Base-by-base conservation (phyloP, 2,888 invertebrate species). In the Mythimna lalbum region DNA sequence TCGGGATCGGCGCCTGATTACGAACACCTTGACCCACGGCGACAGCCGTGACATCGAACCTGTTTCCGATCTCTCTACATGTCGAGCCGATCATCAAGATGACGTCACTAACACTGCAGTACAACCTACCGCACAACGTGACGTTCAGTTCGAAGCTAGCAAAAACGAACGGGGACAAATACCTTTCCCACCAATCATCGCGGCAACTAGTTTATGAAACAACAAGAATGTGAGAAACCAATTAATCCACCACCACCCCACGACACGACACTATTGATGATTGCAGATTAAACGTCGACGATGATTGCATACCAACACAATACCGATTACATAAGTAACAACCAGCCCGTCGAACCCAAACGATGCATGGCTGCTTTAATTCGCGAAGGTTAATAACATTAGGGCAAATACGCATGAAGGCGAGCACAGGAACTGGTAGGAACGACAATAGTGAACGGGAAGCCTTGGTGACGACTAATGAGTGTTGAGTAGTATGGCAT, bases 21-120 rank as follows among this genome's bases (percentile, higher is more conserved):
- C 72, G 65, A 72, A 71, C 82, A 83, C 90, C 90, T 91, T 92
- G 90, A 90, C 91, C 89, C 74, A 89, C 84, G 79, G 83, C 84
- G 78, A 80, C 83, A 86, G 82, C 90, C 89, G 85, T 91, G 91
- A 89, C 89, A 91, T 91, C 90, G 92, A 91, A 93, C 93, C 89
- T 89, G 92, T 92, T 93, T 60, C 85, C 80, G 83, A 87, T 87
- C 81, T 81, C 83, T 80, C 83, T 81, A 74, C 77, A 83, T 87
- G 80, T 77, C 80, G 80, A 85, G 78, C 76, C 68, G 70, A 87
- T 87, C 86, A 86, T 81, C 74, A 66, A 78, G 68, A 81, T 86
- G 68, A 65, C 80, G 74, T 70, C 74, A 76, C 70, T 60, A 47
- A 55, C 63, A 63, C 88, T 87, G 86, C 82, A 73, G 81, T 72